Conservation (phyloP, 2,888 invertebrate genomes). For the Phyto melanocephala region DNA sequence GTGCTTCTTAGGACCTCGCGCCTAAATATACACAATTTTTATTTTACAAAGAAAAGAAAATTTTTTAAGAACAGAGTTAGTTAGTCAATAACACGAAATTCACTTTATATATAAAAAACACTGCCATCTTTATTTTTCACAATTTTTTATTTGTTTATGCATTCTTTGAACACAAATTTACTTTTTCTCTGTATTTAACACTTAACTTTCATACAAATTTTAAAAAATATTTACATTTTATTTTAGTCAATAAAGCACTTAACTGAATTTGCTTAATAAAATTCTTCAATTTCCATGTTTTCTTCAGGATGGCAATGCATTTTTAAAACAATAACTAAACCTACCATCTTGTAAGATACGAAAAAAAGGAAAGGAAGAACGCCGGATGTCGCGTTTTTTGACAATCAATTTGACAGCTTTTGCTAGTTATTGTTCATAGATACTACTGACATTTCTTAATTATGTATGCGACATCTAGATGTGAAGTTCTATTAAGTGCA, state of each 20-base stretch:
- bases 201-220: neutral
- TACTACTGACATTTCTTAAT: neutral
- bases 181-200: neutral
- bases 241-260: neutral
- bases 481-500: neutral
- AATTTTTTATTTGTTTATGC: neutral
- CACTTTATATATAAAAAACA: slow-evolving; percentile 3
- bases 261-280: slow-evolving; percentile 6
- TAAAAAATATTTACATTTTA: slow-evolving; percentile 51
- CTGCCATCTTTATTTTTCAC: slow-evolving; percentile 44
- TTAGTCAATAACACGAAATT: neutral
- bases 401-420: slow-evolving; percentile 66
- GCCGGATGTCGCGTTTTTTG: slow-evolving; percentile 70
- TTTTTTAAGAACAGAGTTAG: neutral
- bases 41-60: too few species aligned
- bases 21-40: slow-evolving; percentile 81
- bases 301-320: slow-evolving; percentile 71
- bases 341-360: slow-evolving; percentile 79
- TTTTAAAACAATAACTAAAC: slow-evolving; percentile 70
- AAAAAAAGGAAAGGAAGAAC: slow-evolving; percentile 75
- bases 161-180: neutral
- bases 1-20: slow-evolving; percentile 99
- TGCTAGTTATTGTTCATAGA: slow-evolving; percentile 60
- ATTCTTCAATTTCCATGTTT: slow-evolving; percentile 58
- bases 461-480: slow-evolving; percentile 3